Conservation (phyloP, 2,797 vertebrate species). For the Hemitrygon akajei region DNA sequence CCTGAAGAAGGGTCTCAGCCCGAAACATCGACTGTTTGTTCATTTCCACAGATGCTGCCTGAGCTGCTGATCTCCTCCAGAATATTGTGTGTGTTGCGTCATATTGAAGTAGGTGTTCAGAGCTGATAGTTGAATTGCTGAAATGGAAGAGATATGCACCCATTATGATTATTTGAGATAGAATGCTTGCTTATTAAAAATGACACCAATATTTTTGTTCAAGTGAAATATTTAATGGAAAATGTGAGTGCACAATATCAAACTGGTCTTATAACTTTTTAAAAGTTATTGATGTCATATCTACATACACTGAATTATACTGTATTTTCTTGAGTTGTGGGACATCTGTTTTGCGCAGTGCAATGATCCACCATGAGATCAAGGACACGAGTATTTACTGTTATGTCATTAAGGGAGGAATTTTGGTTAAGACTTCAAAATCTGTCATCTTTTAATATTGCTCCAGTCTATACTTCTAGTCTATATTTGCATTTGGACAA, state of each 20-base stretch:
- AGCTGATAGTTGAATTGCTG: not conserved
- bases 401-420: not conserved
- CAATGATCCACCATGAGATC: not conserved
- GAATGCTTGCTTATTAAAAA: not conserved
- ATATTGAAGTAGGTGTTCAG: not conserved
- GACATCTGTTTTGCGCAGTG: not conserved
- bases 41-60: too few relatives aligned
- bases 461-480: too few relatives aligned
- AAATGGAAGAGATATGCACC: not conserved
- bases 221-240: not conserved
- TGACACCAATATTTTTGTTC: not conserved
- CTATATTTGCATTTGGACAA: too few relatives aligned
- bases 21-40: too few relatives aligned
- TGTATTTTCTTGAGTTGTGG: not conserved
- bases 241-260: not conserved
- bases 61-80: too few relatives aligned
- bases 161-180: not conserved
- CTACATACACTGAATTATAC: not conserved
- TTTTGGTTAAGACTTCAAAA: not conserved
- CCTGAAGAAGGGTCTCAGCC: too few relatives aligned
- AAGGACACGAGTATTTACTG: not conserved
- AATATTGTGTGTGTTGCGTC: too few relatives aligned
- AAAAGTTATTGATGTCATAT: not conserved
- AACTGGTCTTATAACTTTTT: not conserved
- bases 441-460: too few relatives aligned